Base-by-base conservation (phyloP, 64 coral and sea anemone species). In the Platygyra sinensis region DNA sequence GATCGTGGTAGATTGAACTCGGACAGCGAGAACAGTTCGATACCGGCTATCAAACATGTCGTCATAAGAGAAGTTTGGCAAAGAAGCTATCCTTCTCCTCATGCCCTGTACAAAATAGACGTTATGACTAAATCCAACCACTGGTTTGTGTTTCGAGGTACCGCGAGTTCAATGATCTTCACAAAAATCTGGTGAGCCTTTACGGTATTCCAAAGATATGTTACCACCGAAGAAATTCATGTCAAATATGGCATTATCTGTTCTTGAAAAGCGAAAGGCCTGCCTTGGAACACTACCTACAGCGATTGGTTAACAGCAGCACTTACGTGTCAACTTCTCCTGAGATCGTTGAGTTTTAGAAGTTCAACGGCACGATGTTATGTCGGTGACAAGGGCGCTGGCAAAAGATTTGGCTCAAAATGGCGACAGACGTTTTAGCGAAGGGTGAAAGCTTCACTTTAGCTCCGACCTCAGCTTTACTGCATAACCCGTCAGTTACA, bases 121-220 rank as follows among this genome's bases (percentile, higher is more conserved):
- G 96, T 98, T 5, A 98, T 98, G 93, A 98, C 96, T 2, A 98
- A 98, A 69, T 98, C 96, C 8, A 98, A 98, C 80, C 96, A 98
- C 67, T 98, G 96, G 96, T 98, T 92, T 84, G 93, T 98, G 18
- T 86, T 94, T 54, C 93, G 92, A 61, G 96, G 80, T 98, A 93
- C 50, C 87, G 96, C 25, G 92, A 98, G 57, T 98, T 98, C 24
- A 83, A 50, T 75, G 83, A 86, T 69, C 80, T 98, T 17, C 96
- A 98, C 80, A 98, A 94, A 72, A 94, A 79, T 15, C 80, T 98
- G 8, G 92, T 94, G 0, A 39, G 32, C 36, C 61, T 87, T 4
- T 98, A 98, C 38, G 92, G 96, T 8, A 92, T 98, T 13, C 96
- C 22, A 98, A 92, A 25, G 97, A 99, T 75, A 99, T 99, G 97